Base-by-base conservation (phyloP, 1,140 invertebrate genomes). In the Oncopeltus fasciatus region DNA sequence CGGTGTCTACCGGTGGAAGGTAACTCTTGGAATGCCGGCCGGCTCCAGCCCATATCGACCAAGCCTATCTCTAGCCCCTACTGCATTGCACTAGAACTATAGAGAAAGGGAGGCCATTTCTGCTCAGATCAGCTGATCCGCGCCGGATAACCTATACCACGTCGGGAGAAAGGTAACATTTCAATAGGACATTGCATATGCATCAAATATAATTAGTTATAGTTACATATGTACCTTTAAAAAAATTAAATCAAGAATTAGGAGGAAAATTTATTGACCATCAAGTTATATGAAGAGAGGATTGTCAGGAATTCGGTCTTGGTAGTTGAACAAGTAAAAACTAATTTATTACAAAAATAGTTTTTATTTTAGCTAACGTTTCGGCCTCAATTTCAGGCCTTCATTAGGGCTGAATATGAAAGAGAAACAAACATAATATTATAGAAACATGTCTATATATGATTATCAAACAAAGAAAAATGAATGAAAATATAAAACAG, bases 71-170 rank as follows among this genome's bases (percentile, higher is more conserved):
- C 24, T 53, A 26, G 49, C 24, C 16, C 20, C 24, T 53, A 53
- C 49, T 53, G 49, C 49, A 53, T 53, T 53, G 49, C 49, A 53
- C 49, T 24, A 53, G 26, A 53, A 18, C 49, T 21, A 53, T 38
- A 38, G 5, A 14, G 31, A 5, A 14, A 38, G 31, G 5, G 31
- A 8, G 5, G 31, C 5, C 31, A 38, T 14, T 38, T 8, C 14
- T 8, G 31, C 5, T 14, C 14, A 8, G 5, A 38, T 8, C 31
- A 38, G 31, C 31, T 14, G 14, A 5, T 38, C 31, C 31, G 14
- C n/a, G n/a, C n/a, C 31, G 5, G 31, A 8, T 14, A 5, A 14
- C 31, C 31, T 5, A 14, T 14, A 14, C 31, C 31, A 5, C 14
- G 5, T 38, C 14, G 14, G 14, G 31, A 14, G 5, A 38, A 5